phyloP scores from a whole-genome alignment of 2,888 invertebrate genomes.

The Cartodere bifasciata region DNA sequence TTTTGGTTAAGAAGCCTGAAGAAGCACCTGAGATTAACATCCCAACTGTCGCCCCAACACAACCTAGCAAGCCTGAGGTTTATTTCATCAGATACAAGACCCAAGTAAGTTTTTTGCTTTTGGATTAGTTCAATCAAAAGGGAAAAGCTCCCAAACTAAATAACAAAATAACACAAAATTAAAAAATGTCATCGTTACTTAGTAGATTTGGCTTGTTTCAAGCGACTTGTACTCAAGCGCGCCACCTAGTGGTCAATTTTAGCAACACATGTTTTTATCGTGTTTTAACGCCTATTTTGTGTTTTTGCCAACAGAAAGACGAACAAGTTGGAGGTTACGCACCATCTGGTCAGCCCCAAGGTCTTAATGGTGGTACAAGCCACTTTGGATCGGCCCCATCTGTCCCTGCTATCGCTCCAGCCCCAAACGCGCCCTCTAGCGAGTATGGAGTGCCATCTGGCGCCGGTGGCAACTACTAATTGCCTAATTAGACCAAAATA shows the following conservation, averaged over 20 bases:
- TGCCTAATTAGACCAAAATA: no score
- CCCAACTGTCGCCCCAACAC: constrained; percentile 70
- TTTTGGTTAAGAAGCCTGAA: constrained; percentile 79
- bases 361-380: constrained; percentile 39
- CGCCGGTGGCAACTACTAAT: constrained; percentile 15
- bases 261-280: no score
- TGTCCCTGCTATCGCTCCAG: constrained; percentile 23
- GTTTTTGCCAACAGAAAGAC: constrained; percentile 26
- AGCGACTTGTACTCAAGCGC: no score
- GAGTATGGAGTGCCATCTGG: constrained; percentile 48
- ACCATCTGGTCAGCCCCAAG: constrained; percentile 32
- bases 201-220: no score
- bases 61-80: constrained; percentile 80
- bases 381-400: no score
- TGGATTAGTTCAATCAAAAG: background rate
- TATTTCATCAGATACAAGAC: constrained; percentile 85
- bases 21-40: constrained; percentile 67
- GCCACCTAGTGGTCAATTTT: no score
- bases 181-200: background rate
- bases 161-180: background rate
- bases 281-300: no score
- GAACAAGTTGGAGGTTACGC: constrained; percentile 33
- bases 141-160: background rate
- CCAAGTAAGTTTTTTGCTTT: constrained; percentile 42
- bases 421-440: constrained; percentile 37